Evolutionary conservation across 2,888 invertebrate species (phyloP).

Genomic region (Troides helena): DNA sequence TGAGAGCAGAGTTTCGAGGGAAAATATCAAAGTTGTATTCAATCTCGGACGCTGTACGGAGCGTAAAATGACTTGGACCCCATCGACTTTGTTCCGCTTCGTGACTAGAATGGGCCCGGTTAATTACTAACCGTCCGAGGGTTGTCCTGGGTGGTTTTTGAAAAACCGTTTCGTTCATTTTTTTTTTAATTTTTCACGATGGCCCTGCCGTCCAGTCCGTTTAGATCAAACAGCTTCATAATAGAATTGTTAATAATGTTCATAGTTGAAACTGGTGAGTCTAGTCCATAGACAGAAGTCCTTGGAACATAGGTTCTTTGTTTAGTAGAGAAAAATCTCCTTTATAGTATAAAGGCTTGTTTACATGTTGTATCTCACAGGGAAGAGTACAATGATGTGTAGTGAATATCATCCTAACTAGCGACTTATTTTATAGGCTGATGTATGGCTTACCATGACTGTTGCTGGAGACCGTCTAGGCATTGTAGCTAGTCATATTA

Average conservation of each 20-base stretch:
- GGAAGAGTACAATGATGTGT: too few species aligned
- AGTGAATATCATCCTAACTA: too few species aligned
- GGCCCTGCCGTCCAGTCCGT: constrained; percentile 12
- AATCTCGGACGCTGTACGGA: constrained; percentile 42
- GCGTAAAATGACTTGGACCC: constrained; percentile 43
- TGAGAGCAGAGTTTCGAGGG: constrained; percentile 31
- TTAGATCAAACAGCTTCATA: constrained; percentile 10
- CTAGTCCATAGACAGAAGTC: neutral
- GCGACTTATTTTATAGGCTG: too few species aligned
- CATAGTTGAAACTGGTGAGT: neutral
- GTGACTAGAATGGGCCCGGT: constrained; percentile 32
- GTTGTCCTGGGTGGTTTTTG: constrained; percentile 23
- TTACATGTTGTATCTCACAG: too few species aligned
- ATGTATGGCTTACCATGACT: too few species aligned
- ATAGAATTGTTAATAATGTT: constrained; percentile 20
- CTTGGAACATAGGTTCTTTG: neutral
- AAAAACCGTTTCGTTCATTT: constrained; percentile 15
- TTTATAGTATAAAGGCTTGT: neutral
- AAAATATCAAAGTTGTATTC: constrained; percentile 50
- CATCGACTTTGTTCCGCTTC: constrained; percentile 32
- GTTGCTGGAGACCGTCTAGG: too few species aligned
- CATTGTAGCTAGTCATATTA: too few species aligned
- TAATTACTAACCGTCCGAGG: constrained; percentile 31
- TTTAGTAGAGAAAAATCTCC: neutral
- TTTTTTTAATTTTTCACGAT: constrained; percentile 25